Base-by-base conservation (phyloP, 2,797 vertebrate genomes). In the Acanthurus tractus region DNA sequence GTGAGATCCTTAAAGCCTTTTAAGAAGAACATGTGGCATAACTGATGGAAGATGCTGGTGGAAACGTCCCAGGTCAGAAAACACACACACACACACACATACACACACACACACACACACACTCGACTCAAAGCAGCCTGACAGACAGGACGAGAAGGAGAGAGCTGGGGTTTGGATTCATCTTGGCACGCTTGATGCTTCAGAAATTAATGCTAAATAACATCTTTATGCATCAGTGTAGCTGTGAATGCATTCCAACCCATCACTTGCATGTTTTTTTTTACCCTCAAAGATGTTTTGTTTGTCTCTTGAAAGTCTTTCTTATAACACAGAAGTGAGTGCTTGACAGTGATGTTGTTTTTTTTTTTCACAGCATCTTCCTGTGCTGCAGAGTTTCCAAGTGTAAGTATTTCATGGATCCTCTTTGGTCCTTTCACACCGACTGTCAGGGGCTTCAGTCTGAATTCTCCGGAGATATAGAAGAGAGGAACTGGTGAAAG, bases 1-100 rank as follows among this genome's bases (percentile, higher is more conserved):
- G 56, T 70, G 82, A 88, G 73, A 90, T 80, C 83, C 86, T 90
- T 87, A 85, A 89, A 93, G 90, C 82, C 83, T 91, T 88, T 89
- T 75, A 80, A 80, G 77, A 82, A 81, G 76, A 87, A 82, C 70
- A 70, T 86, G 88, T 71, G 69, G 76, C 66, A 77, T 74, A 81
- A 86, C 80, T 90, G 78, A 79, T 84, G 80, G 88, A 85, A 86
- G 83, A 86, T 18, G 55, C 59, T 77, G 48, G 70, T 80, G 76
- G 86, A 88, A 85, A 82, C 40, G 63, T 82, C 85, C 81, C 82
- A 76, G 78, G 78, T 82, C 87, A 86, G 74, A 71, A 87, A 89
- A 86, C 62, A 85, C 42, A 57, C 81, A 56, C 76, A 64, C 49
- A 9, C 42, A 57, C 81, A 56, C 76, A 64, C 49, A 8, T 48